Conservation (phyloP, 2,113 vertebrate genomes). For the Tichodroma muraria region DNA sequence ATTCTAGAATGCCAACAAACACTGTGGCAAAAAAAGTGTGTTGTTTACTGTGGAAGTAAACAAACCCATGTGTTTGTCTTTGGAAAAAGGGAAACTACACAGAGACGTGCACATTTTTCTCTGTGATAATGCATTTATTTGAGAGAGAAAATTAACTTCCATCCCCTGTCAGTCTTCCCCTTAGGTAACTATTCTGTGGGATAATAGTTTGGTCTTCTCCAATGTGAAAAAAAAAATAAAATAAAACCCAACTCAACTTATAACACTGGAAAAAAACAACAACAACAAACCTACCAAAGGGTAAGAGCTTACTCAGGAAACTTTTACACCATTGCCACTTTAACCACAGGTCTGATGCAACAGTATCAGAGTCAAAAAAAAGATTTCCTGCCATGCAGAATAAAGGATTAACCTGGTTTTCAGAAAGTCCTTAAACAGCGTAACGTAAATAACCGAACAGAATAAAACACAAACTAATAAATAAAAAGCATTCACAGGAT, state of each 20-base stretch:
- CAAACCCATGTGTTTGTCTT: rapidly evolving
- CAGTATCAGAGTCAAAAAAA: background rate
- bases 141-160: background rate
- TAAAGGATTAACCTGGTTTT: background rate
- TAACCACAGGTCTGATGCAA: background rate
- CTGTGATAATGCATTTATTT: background rate
- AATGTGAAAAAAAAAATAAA: background rate
- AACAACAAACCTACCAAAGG: background rate
- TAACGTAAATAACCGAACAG: background rate
- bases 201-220: background rate
- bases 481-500: background rate
- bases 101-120: background rate
- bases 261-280: background rate
- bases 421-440: background rate
- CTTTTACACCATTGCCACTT: background rate
- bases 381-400: background rate
- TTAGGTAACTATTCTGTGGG: background rate
- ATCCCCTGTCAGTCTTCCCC: background rate
- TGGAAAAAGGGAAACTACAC: background rate
- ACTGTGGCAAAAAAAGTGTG: too few relatives aligned
- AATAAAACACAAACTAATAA: background rate
- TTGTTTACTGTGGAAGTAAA: too few relatives aligned
- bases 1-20: background rate
- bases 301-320: background rate
- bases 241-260: background rate